Evolutionary conservation across 2,797 vertebrate genomes (phyloP), one percentile per base, ranked within the genome.

Genomic region (Loris lydekkerianus): DNA sequence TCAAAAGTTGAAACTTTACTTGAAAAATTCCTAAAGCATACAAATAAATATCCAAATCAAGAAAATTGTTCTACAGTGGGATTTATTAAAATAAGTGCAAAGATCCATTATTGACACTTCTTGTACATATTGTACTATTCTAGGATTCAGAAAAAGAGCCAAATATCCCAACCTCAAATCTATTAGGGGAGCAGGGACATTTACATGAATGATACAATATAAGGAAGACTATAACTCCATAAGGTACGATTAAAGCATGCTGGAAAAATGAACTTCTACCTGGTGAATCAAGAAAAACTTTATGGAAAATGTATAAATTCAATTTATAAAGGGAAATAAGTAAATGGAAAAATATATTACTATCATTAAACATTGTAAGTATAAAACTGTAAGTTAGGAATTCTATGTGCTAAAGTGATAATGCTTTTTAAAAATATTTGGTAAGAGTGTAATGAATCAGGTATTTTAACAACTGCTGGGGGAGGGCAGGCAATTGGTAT

Each of bases 381-480:
- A 31, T 86, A 83, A 84, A 75, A 17, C 31, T 70, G 2, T 5
- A 85, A 60, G 58, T 43, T 69, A 61, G 46, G 8, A 4, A 21
- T 92, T 95, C 88, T 70, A 72, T 63, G n/a, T 65, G 11, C 70
- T 93, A 93, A 65, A 90, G 21, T 58, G 56, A 7, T 31, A 69
- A 8, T 85, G 4, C 5, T 89, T 93, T 81, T n/a, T 37, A 65
- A 87, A 75, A n/a, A 23, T 49, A 70, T 34, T 60, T 69, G 25
- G 31, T 73, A 15, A 94, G 10, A 25, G 9, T 86, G 5, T 15
- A 53, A 15, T 65, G 37, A 92, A 37, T 86, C 31, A 46, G 40
- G 91, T 93, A 77, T 3, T 49, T 92, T 31, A 86, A 86, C 34
- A 53, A 58, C 4, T 82, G 3, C 73, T 4, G 43, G 3, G 4